These are phyloP conservation scores for Himalopsyche phryganea DNA, from an alignment of 1,140 invertebrate genomes.

Conservation along the genomic window DNA sequence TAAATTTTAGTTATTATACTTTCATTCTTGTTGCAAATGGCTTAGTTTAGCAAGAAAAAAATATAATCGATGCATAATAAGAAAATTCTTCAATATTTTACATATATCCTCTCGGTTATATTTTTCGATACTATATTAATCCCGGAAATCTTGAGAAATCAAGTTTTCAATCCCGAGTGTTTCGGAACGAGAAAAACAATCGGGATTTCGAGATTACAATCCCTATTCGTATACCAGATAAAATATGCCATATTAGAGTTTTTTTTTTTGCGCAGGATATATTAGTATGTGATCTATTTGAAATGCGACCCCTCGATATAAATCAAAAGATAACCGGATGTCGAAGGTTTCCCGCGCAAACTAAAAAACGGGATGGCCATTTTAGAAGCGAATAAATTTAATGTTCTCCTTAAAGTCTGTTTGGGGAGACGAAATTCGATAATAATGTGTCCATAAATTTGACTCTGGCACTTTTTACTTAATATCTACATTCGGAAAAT, in stretches of 20 bases:
- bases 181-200: too few relatives aligned
- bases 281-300: not conserved
- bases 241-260: not conserved
- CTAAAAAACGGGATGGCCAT: not conserved
- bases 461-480: conserved; percentile 8
- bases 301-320: conserved; percentile 7
- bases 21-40: too few relatives aligned
- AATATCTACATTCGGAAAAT: conserved; percentile 6
- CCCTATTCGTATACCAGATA: not conserved
- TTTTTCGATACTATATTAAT: too few relatives aligned
- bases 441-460: conserved; percentile 2
- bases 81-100: too few relatives aligned
- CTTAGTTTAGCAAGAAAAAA: too few relatives aligned
- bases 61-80: too few relatives aligned
- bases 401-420: not conserved
- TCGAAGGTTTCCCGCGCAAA: not conserved
- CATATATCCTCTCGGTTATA: too few relatives aligned
- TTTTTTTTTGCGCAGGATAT: not conserved
- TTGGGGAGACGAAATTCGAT: too few relatives aligned
- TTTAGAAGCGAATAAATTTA: not conserved
- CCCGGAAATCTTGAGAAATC: too few relatives aligned
- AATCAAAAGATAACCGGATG: conserved; percentile 14
- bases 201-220: too few relatives aligned
- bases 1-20: too few relatives aligned
- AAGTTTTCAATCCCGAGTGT: too few relatives aligned